These are phyloP conservation scores for Phanerotoma sp. DNA, from an alignment of 2,888 invertebrate genomes.

Conservation along the genomic window DNA sequence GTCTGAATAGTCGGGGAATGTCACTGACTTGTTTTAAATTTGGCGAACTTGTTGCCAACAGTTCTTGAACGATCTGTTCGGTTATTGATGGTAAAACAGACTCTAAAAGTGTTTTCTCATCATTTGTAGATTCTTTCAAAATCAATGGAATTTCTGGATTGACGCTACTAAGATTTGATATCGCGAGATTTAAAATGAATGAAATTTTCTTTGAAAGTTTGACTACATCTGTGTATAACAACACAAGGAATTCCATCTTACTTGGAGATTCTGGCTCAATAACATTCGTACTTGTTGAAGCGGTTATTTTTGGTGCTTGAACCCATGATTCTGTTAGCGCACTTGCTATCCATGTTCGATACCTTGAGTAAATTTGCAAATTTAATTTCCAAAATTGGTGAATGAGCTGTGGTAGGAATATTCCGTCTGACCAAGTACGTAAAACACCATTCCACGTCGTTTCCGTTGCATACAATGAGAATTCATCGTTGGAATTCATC, in stretches of 20 bases:
- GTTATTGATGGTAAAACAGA: constrained; percentile 49
- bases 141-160: constrained; percentile 37
- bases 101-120: constrained; percentile 29
- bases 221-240: constrained; percentile 55
- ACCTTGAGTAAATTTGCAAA: constrained; percentile 79
- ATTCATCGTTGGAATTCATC: constrained; percentile 37
- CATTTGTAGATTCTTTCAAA: constrained; percentile 41
- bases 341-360: constrained; percentile 69
- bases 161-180: constrained; percentile 39
- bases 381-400: constrained; percentile 85
- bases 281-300: constrained; percentile 38
- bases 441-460: constrained; percentile 61
- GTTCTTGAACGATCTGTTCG: constrained; percentile 54
- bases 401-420: constrained; percentile 76
- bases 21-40: constrained; percentile 84
- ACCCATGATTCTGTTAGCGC: constrained; percentile 44
- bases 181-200: constrained; percentile 42
- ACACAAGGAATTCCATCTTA: constrained; percentile 53
- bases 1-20: constrained; percentile 88
- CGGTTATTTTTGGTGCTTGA: constrained; percentile 40
- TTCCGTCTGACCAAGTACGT: constrained; percentile 75
- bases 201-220: constrained; percentile 50
- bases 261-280: constrained; percentile 39
- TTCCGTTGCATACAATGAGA: constrained; percentile 56
- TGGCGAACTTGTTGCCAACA: constrained; percentile 59